phyloP scores from a whole-genome alignment of 2,888 invertebrate genomes.

The Eilema caniola region DNA sequence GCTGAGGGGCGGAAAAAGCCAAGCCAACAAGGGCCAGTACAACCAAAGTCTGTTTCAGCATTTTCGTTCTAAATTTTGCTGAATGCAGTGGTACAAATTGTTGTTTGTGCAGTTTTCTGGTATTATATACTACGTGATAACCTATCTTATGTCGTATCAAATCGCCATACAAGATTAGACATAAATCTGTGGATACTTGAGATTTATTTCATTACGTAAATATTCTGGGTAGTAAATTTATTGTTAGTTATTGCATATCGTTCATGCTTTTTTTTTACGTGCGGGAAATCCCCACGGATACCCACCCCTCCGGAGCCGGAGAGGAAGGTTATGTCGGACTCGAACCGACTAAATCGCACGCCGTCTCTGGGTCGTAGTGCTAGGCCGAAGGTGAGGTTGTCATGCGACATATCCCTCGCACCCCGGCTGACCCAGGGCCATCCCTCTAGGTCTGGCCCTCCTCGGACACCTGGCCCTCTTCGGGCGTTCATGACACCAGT shows the following conservation, averaged over 20 bases:
- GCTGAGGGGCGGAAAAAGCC: slow-evolving; percentile 65
- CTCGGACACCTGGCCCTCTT: no score
- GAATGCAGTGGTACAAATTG: slow-evolving; percentile 41
- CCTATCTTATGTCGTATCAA: slow-evolving; percentile 31
- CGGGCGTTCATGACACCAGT: not conserved
- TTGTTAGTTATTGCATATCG: not conserved
- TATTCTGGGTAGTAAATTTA: not conserved
- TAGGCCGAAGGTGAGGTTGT: no score
- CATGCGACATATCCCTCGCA: no score
- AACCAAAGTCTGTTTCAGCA: slow-evolving; percentile 64
- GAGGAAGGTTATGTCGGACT: no score
- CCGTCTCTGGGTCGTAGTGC: no score
- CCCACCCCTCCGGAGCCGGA: no score
- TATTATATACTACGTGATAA: slow-evolving; percentile 56
- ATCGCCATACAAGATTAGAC: slow-evolving; percentile 43
- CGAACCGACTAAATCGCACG: no score
- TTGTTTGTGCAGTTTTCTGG: not conserved
- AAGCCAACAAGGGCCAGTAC: slow-evolving; percentile 61
- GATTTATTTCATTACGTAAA: slow-evolving; percentile 19
- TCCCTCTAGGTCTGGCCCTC: no score
- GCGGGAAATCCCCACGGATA: no score
- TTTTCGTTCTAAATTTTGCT: slow-evolving; percentile 44
- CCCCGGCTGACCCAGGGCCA: no score
- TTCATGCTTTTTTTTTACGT: no score
- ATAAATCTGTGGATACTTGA: slow-evolving; percentile 29